Conservation (phyloP, 2,113 vertebrate genomes). For the Dicentrarchus labrax region DNA sequence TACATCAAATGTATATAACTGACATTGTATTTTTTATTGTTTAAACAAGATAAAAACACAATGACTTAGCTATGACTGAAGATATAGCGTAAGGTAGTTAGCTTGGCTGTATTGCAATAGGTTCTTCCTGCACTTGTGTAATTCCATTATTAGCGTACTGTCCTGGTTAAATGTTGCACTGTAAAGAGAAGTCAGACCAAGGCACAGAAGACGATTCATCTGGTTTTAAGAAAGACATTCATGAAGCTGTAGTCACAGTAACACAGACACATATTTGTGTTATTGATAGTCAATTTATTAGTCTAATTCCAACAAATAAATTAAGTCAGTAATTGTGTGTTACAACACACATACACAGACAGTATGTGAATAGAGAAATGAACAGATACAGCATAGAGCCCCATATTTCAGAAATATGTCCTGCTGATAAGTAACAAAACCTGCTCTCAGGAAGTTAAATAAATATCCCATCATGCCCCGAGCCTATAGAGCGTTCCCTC, state of each 20-base stretch:
- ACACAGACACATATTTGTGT: not conserved
- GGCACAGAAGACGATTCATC: not conserved
- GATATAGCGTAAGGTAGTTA: not conserved
- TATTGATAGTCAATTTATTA: not conserved
- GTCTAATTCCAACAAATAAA: no score
- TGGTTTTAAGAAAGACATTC: not conserved
- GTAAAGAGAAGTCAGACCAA: no score
- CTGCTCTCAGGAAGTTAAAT: not conserved
- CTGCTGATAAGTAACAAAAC: conserved; percentile 24
- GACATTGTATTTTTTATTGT: not conserved
- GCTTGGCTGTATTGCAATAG: not conserved
- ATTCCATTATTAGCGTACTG: not conserved
- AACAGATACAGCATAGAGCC: not conserved
- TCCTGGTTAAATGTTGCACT: not conserved
- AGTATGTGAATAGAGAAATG: not conserved
- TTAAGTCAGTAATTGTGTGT: not conserved
- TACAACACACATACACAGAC: no score
- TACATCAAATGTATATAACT: not conserved
- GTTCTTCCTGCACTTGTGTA: not conserved
- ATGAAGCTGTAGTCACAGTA: not conserved
- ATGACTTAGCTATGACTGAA: no score
- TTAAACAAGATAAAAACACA: not conserved
- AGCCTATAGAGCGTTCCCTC: conserved; percentile 54
- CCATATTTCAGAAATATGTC: not conserved
- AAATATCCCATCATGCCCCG: conserved; percentile 37